These are phyloP conservation scores for Urosaurus nigricauda DNA, from an alignment of 2,797 vertebrate species.

Conservation along the genomic window DNA sequence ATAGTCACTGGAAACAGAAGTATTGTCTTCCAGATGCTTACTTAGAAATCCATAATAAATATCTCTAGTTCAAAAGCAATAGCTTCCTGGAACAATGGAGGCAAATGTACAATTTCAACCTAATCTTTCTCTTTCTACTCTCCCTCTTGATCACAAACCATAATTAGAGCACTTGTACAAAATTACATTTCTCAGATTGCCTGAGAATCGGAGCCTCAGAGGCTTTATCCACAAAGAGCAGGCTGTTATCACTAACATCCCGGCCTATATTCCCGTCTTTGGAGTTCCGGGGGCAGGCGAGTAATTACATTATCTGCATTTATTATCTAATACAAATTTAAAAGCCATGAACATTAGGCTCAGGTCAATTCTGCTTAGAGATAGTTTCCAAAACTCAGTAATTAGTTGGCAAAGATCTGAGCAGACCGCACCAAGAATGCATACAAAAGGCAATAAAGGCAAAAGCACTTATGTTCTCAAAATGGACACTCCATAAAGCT, in stretches of 20 bases:
- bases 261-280: constrained; percentile 51
- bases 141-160: constrained; percentile 59
- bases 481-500: constrained; percentile 23
- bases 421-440: neutral
- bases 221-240: constrained; percentile 58
- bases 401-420: constrained; percentile 35
- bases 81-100: constrained; percentile 61
- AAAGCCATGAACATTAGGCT: constrained; percentile 40
- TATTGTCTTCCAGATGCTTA: constrained; percentile 40
- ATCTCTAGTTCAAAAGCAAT: constrained; percentile 60
- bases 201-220: constrained; percentile 52
- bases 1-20: constrained; percentile 32
- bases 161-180: constrained; percentile 63
- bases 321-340: constrained; percentile 48
- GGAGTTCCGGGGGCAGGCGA: constrained; percentile 50
- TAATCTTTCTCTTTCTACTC: constrained; percentile 56
- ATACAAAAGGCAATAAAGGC: constrained; percentile 7
- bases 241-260: constrained; percentile 51
- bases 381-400: constrained; percentile 41
- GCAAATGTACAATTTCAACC: constrained; percentile 63
- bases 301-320: constrained; percentile 52
- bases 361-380: constrained; percentile 37
- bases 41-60: constrained; percentile 49
- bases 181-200: constrained; percentile 66
- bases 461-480: constrained; percentile 14